phyloP scores from a whole-genome alignment of 2,797 vertebrate species.

The Tarsius wallacei region DNA sequence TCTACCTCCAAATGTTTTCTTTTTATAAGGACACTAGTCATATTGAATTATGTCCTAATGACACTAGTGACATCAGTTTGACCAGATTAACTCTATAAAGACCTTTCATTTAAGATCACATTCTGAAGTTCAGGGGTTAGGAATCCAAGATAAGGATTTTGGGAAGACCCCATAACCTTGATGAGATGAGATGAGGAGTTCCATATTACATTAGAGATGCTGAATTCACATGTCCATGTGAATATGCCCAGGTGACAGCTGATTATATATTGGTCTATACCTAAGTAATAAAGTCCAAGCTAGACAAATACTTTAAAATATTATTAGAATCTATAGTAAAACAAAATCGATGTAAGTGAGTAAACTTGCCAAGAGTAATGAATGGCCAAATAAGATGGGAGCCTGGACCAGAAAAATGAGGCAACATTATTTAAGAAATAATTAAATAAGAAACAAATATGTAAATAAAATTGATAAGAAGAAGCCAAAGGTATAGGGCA shows the following conservation, averaged over 20 bases:
- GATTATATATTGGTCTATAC: neutral
- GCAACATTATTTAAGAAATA: neutral
- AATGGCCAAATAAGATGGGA: neutral
- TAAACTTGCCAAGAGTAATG: neutral
- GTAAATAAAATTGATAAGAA: neutral
- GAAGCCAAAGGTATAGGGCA: neutral
- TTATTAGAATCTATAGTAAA: neutral
- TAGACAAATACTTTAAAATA: neutral
- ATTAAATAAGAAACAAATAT: neutral
- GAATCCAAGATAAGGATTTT: neutral
- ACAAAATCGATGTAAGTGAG: neutral
- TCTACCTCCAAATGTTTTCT: neutral
- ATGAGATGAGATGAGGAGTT: neutral
- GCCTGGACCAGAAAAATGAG: neutral
- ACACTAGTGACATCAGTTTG: neutral
- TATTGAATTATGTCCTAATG: neutral
- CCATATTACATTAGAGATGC: neutral
- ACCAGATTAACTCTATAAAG: neutral
- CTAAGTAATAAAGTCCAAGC: neutral
- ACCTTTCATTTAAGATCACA: neutral
- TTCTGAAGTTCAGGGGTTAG: neutral
- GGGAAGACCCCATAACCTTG: neutral
- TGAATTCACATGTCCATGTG: neutral
- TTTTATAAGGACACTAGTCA: neutral
- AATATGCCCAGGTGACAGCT: neutral